Evolutionary conservation across 1,140 invertebrate species (phyloP), one percentile per base, ranked within the genome.

Genomic region (Magallana angulata): DNA sequence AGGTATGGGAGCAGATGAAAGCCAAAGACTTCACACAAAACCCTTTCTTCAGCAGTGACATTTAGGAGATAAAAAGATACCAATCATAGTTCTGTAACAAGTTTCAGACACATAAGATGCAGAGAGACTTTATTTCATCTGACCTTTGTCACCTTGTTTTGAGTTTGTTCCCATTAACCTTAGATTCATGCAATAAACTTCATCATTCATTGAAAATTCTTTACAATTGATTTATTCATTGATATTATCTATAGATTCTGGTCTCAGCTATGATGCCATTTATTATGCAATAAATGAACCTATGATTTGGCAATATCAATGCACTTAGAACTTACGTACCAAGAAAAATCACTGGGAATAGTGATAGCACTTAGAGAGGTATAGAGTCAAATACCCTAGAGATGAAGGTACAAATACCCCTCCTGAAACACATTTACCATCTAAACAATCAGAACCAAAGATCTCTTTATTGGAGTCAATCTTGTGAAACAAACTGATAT

Each of bases 51-150:
- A 76, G 68, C 68, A 36, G 11, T 76, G 68, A 76, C 68, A 76
- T 76, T 76, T 76, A 76, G 8, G 18, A 30, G 68, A 76, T 76
- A 76, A 76, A 76, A 76, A 76, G 68, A 76, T 76, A 76, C 68
- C 24, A 76, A 24, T 30, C 68, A 76, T 76, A 76, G 68, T 76
- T 76, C 36, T 76, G 24, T 76, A 76, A 76, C 68, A 76, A 76
- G 68, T 76, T 76, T 76, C 68, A 76, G 68, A 30, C 68, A 76
- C 68, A 76, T 76, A 7, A 30, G 68, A 76, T 76, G 68, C 14
- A 30, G 36, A 30, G 68, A 76, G 68, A 30, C 30, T 36, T 11
- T 76, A 76, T 76, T 76, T 76, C 30, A 30, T 18, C 14, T 30
- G 68, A 30, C 24, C 68, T 76, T 76, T 30, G 68, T 5, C 36